Base-by-base conservation (phyloP, 2,113 vertebrate species). In the Hemichromis elongatus region DNA sequence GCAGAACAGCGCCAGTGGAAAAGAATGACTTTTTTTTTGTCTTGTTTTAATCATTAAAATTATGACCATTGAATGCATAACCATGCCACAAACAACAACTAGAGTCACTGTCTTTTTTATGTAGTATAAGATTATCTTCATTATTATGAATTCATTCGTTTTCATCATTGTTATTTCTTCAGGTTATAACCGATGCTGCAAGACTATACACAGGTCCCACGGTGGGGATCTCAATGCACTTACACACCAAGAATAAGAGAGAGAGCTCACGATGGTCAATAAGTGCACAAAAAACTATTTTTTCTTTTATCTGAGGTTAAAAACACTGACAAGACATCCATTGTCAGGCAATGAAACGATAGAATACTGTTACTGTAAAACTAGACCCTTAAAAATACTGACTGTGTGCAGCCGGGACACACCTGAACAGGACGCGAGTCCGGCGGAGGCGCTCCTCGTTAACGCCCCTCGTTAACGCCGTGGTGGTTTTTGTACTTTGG, bases 31-130 rank as follows among this genome's bases (percentile, higher is more conserved):
- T 78, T 81, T 84, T 84, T 80, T 90, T 84, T 93, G 28, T 89
- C 24, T 89, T 81, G 66, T 87, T 95, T 93, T 95, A 97, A 96
- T 96, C 91, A 90, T 94, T 95, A 95, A 98, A 96, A 97, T 96
- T 93, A 97, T 97, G 96, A 97, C 97, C 97, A 98, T 92, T 96
- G 96, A 97, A 98, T 97, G 97, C 97, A 97, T 97, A 97, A 97
- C 96, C 99, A 99, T 99, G 99, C 98, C 97, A 99, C 98, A 97
- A 96, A 95, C 96, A 98, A 98, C 96, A 96, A 96, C 96, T 96
- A 98, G 92, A 96, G 95, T 97, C 96, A 98, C 93, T 95, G 92
- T 95, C 88, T 92, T 94, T 93, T 94, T 92, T 82, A 97, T 88
- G 90, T 97, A 97, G 96, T 97, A 98, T 96, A 97, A 97, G 96